Conservation (phyloP, 2,113 vertebrate species). For the Monopterus albus region DNA sequence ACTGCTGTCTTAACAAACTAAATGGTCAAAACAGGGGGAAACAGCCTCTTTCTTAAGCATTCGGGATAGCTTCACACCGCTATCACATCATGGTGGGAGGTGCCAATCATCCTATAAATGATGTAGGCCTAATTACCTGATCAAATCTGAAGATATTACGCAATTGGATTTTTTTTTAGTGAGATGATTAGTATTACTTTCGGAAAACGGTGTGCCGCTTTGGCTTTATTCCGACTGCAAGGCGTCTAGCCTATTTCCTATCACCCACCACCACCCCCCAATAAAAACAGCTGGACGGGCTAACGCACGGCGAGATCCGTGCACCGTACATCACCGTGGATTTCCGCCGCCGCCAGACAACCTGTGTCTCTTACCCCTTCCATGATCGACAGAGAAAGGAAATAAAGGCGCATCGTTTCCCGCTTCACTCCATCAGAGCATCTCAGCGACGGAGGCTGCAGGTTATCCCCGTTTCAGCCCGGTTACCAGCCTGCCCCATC, state of each 20-base stretch:
- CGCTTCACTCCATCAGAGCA: constrained; percentile 73
- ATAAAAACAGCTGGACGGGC: constrained; percentile 79
- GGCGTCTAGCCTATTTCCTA: constrained; percentile 66
- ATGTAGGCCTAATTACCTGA: constrained; percentile 67
- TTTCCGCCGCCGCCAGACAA: not conserved
- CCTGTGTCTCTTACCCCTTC: constrained; percentile 74
- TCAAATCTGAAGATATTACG: not conserved
- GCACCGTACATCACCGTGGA: constrained; percentile 2
- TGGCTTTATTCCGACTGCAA: constrained; percentile 45
- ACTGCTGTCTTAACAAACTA: constrained; percentile 11
- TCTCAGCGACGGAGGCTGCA: constrained; percentile 71
- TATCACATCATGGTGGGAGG: constrained; percentile 70
- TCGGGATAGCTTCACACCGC: constrained; percentile 44
- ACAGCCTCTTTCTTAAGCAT: constrained; percentile 9
- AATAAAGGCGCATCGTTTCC: constrained; percentile 52
- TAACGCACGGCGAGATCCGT: constrained; percentile 44
- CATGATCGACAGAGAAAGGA: constrained; percentile 67
- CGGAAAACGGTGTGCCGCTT: constrained; percentile 10
- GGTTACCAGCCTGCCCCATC: constrained; percentile 75
- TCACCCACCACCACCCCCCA: constrained; percentile 40
- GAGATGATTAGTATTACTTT: not conserved
- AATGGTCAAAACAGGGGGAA: constrained; percentile 3
- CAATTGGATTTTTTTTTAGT: constrained; percentile 14
- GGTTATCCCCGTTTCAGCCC: constrained; percentile 72
- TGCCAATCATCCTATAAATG: constrained; percentile 69